These are phyloP conservation scores for Rotaria socialis DNA, from an alignment of 2,888 invertebrate species.

Conservation along the genomic window DNA sequence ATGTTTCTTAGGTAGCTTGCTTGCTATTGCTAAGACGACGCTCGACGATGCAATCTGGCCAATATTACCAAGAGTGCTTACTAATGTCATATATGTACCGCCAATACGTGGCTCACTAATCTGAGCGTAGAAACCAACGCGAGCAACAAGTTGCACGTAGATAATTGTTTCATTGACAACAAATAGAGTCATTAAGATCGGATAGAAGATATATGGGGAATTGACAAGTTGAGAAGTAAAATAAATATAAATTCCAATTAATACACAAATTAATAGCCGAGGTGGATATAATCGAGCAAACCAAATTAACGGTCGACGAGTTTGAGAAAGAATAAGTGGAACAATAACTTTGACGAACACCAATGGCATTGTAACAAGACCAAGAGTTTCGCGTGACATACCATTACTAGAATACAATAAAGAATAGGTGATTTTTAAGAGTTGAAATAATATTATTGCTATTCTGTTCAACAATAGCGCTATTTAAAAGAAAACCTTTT, in stretches of 20 bases:
- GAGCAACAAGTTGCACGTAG: conserved; percentile 92
- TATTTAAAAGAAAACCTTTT: no score
- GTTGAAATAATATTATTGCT: background rate
- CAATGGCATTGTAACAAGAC: conserved; percentile 85
- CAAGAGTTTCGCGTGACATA: conserved; percentile 87
- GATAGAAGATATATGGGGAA: conserved; percentile 41
- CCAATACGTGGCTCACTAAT: conserved; percentile 88
- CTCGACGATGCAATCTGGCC: conserved; percentile 39
- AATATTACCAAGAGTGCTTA: conserved; percentile 83
- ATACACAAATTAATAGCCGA: conserved; percentile 73
- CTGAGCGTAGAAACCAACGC: conserved; percentile 95
- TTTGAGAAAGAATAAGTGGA: conserved; percentile 76
- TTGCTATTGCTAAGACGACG: conserved; percentile 35
- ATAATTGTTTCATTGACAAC: conserved; percentile 65
- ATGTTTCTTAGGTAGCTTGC: conserved; percentile 25
- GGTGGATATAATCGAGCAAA: conserved; percentile 83
- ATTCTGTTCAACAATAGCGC: no score
- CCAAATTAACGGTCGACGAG: conserved; percentile 79
- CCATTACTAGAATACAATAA: conserved; percentile 65
- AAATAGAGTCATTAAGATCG: background rate
- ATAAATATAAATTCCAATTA: conserved; percentile 78
- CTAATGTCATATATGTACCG: conserved; percentile 96
- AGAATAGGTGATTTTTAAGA: background rate
- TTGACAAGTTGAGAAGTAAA: conserved; percentile 67
- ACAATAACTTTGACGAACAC: conserved; percentile 87